These are phyloP conservation scores for Polydrusus cervinus DNA, from an alignment of 2,888 invertebrate genomes.

Conservation along the genomic window DNA sequence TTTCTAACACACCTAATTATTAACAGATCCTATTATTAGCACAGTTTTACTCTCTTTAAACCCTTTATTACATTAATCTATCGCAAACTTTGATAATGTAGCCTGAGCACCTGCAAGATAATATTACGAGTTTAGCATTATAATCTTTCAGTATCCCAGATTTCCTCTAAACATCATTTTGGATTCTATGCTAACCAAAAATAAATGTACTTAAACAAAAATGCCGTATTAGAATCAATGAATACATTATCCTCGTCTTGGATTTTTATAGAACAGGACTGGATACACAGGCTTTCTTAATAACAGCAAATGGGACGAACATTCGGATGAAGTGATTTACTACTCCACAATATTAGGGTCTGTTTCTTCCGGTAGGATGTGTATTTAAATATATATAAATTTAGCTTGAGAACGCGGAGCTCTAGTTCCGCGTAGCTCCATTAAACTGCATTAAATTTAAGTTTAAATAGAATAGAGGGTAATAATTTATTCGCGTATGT, in stretches of 20 bases:
- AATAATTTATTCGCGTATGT: conserved; percentile 14
- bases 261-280: conserved; percentile 33
- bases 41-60: no score
- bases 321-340: conserved; percentile 45
- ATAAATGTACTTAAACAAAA: background rate
- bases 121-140: no score
- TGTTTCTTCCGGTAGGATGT: conserved; percentile 46
- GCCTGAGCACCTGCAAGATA: no score
- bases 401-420: conserved; percentile 42
- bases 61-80: no score
- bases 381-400: conserved; percentile 55
- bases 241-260: conserved; percentile 9
- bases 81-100: no score
- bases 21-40: no score
- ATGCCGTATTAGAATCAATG: conserved; percentile 6
- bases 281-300: conserved; percentile 42
- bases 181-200: background rate
- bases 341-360: conserved; percentile 33
- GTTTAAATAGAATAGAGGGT: conserved; percentile 35
- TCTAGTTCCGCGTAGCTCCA: conserved; percentile 42
- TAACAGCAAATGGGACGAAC: conserved; percentile 51
- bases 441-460: conserved; percentile 37
- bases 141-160: no score
- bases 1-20: no score
- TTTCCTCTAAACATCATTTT: no score